These are phyloP conservation scores for Scatophagus argus DNA, from an alignment of 2,113 vertebrate genomes.

Conservation along the genomic window DNA sequence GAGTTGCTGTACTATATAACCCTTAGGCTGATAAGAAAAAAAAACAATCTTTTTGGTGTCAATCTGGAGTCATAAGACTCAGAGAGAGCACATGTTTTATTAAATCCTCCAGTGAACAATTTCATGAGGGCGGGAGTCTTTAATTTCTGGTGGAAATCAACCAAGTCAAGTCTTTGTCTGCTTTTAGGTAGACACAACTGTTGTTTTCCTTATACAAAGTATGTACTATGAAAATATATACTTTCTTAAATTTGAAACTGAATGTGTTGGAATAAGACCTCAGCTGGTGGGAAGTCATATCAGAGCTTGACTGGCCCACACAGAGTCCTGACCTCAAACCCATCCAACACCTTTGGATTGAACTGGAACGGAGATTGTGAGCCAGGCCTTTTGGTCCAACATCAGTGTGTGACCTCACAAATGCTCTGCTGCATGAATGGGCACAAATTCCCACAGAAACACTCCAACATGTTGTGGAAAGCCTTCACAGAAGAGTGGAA, in stretches of 20 bases:
- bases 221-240: neutral
- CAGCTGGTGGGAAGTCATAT: too few relatives aligned
- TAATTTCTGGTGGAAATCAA: constrained; percentile 40
- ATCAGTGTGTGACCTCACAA: too few relatives aligned
- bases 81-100: constrained; percentile 49
- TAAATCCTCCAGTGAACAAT: constrained; percentile 57
- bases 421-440: too few relatives aligned
- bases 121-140: constrained; percentile 20
- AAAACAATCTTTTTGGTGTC: constrained; percentile 12
- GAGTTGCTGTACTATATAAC: constrained; percentile 15
- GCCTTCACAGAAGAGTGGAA: too few relatives aligned
- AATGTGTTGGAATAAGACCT: neutral
- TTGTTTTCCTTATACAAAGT: neutral
- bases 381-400: too few relatives aligned
- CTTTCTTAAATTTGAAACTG: neutral
- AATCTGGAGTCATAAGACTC: constrained; percentile 32
- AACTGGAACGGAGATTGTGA: too few relatives aligned
- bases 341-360: too few relatives aligned
- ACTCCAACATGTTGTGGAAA: too few relatives aligned
- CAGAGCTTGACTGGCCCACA: too few relatives aligned
- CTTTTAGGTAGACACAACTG: constrained; percentile 16
- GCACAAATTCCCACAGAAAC: too few relatives aligned
- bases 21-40: constrained; percentile 20
- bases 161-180: constrained; percentile 38
- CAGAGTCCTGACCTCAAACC: too few relatives aligned